Conservation (phyloP, 2,888 invertebrate genomes). For the Plusia festucae region DNA sequence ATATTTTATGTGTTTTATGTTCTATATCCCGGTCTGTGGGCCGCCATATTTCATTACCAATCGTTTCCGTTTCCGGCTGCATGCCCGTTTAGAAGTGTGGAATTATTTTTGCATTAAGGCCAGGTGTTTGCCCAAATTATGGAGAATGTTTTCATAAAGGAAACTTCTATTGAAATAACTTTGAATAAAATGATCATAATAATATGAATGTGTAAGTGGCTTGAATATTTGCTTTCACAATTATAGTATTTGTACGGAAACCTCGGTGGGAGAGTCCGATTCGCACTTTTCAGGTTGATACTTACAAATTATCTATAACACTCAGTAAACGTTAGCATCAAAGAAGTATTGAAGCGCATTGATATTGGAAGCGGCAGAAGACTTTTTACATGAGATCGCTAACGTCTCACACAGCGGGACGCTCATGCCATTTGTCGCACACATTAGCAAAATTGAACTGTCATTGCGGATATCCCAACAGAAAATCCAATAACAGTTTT, state of each 20-base stretch:
- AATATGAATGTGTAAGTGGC: neutral
- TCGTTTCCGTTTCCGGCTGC: constrained; percentile 45
- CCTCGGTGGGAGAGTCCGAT: too few relatives aligned
- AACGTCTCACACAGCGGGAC: neutral
- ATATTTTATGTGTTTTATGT: constrained; percentile 49
- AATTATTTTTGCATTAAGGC: constrained; percentile 55
- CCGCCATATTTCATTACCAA: constrained; percentile 57
- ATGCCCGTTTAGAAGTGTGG: constrained; percentile 47
- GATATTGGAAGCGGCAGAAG: neutral
- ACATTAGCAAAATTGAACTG: constrained; percentile 4
- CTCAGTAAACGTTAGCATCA: neutral
- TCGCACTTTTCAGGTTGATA: too few relatives aligned
- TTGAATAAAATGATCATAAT: neutral
- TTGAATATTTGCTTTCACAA: neutral
- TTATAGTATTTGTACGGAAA: too few relatives aligned
- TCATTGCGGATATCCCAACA: constrained; percentile 4
- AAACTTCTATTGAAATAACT: neutral
- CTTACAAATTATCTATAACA: too few relatives aligned
- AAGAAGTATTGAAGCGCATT: neutral
- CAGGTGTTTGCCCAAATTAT: constrained; percentile 44
- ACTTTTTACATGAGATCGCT: neutral
- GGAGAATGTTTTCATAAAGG: constrained; percentile 19
- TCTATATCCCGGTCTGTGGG: constrained; percentile 37
- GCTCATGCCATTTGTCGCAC: constrained; percentile 1
- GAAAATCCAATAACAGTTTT: constrained; percentile 4